Percentiles rank a stretch among this genome's conserved stretches.
These are phyloP conservation scores for Argyra leucocephala DNA, from an alignment of 2,888 invertebrate species.

Conservation along the genomic window DNA sequence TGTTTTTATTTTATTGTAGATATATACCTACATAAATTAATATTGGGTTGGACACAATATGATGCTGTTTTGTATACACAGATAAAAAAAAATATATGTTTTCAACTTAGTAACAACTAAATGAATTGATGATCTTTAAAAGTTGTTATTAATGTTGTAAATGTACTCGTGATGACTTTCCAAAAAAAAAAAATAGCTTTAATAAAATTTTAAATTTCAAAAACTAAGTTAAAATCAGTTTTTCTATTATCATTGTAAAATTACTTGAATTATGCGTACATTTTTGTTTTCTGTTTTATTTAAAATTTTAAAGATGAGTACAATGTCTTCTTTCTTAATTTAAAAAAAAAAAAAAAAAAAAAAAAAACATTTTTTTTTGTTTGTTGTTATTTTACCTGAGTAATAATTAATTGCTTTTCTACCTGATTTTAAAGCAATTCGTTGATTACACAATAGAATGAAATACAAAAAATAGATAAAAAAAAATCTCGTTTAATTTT, in stretches of 20 bases:
- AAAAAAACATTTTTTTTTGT: neutral
- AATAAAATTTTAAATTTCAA: too few relatives aligned
- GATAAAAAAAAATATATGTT: too few relatives aligned
- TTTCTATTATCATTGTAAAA: neutral
- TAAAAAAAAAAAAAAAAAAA: too few relatives aligned
- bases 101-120: too few relatives aligned
- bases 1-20: too few relatives aligned
- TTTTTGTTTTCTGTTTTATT: neutral
- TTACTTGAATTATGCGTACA: neutral
- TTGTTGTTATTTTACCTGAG: neutral
- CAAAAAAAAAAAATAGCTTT: neutral
- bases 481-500: too few relatives aligned
- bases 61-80: too few relatives aligned
- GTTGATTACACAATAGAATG: neutral
- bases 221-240: too few relatives aligned
- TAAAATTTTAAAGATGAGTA: neutral
- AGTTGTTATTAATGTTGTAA: neutral
- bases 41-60: too few relatives aligned
- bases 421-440: neutral
- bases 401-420: conserved; percentile 4
- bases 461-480: neutral
- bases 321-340: neutral
- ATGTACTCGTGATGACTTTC: neutral
- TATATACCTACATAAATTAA: too few relatives aligned
- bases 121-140: neutral